Conservation (phyloP, 2,888 invertebrate species). For the Mythimna impura region DNA sequence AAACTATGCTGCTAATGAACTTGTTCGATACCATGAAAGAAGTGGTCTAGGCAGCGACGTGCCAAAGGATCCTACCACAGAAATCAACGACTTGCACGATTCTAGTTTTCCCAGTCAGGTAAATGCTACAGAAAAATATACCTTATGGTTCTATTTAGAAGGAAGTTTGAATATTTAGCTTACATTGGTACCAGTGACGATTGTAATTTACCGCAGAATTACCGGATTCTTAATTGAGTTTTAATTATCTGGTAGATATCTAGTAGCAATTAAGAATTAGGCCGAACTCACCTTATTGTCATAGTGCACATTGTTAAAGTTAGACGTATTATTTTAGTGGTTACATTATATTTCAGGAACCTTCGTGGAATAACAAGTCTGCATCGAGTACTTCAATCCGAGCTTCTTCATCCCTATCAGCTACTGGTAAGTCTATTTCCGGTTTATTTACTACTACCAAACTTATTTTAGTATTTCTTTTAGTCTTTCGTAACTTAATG, state of each 20-base stretch:
- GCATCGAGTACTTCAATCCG: constrained; percentile 68
- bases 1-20: constrained; percentile 78
- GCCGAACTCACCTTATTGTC: constrained; percentile 76
- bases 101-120: constrained; percentile 85
- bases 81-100: constrained; percentile 77
- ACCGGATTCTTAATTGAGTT: constrained; percentile 86
- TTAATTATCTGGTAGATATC: constrained; percentile 83
- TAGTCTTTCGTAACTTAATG: constrained; percentile 53
- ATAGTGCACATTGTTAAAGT: constrained; percentile 62
- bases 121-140: constrained; percentile 68
- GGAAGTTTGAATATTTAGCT: constrained; percentile 43
- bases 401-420: constrained; percentile 73
- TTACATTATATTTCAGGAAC: constrained; percentile 77
- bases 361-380: constrained; percentile 78
- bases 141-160: constrained; percentile 66
- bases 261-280: constrained; percentile 81
- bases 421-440: constrained; percentile 76
- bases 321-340: constrained; percentile 68
- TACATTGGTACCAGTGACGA: constrained; percentile 50
- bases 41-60: constrained; percentile 74
- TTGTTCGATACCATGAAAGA: constrained; percentile 79
- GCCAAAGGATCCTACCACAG: constrained; percentile 78
- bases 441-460: constrained; percentile 1
- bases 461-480: not conserved
- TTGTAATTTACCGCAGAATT: constrained; percentile 82